phyloP scores from a whole-genome alignment of 2,113 vertebrate species.

The Rhea americana region DNA sequence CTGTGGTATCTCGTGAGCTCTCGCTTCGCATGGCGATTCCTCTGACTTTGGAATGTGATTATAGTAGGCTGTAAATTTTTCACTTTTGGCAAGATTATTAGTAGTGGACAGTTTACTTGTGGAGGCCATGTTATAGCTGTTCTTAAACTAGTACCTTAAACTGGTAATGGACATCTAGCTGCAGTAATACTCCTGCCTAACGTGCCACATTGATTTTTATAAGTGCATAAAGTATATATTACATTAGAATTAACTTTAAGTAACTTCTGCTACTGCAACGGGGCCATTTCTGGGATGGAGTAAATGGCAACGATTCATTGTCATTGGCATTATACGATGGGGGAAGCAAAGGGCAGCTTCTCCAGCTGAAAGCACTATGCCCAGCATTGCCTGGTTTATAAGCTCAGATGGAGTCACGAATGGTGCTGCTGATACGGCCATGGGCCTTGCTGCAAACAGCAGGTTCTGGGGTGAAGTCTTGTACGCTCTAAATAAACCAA shows the following conservation, averaged over 20 bases:
- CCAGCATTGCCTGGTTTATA: not conserved
- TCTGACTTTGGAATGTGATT: not conserved
- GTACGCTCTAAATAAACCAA: not conserved
- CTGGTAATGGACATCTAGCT: not conserved
- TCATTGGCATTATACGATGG: not conserved
- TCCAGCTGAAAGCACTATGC: not conserved
- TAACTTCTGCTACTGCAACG: not conserved
- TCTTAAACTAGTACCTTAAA: not conserved
- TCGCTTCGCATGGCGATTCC: not conserved
- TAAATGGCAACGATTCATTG: not conserved
- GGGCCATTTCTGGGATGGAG: not conserved
- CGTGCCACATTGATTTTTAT: not conserved
- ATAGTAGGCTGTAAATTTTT: not conserved
- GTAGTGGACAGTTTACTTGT: not conserved
- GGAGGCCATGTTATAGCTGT: not conserved
- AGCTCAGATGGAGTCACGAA: constrained; percentile 17
- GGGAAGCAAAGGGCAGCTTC: not conserved
- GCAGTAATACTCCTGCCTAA: not conserved
- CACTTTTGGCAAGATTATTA: not conserved
- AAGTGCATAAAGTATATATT: not conserved
- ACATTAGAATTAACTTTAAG: constrained; percentile 10
- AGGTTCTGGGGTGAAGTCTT: not conserved
- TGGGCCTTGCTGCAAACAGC: not conserved
- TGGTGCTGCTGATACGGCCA: not conserved
- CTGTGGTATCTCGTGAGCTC: not conserved